Conservation (phyloP, 1,140 invertebrate genomes). For the Achroia grisella region DNA sequence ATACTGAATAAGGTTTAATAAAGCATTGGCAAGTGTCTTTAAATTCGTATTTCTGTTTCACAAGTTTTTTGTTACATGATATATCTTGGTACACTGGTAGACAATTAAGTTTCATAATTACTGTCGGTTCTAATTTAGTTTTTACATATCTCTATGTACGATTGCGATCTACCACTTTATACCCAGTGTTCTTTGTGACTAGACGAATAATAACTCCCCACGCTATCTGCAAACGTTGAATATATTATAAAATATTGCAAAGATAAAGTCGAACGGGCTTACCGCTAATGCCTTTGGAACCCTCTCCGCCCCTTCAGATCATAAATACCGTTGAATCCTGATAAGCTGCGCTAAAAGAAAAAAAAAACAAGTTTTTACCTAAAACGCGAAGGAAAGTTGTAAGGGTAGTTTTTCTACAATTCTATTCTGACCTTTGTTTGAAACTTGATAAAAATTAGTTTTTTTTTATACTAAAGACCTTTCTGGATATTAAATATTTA, state of each 20-base stretch:
- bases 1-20: constrained; percentile 4
- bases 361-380: constrained; percentile 19
- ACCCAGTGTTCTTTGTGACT: too few relatives aligned
- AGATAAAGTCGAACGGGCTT: constrained; percentile 38
- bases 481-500: too few relatives aligned
- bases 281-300: constrained; percentile 34
- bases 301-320: constrained; percentile 31
- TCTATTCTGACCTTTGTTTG: constrained; percentile 18
- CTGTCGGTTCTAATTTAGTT: too few relatives aligned
- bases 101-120: too few relatives aligned
- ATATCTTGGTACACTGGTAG: too few relatives aligned
- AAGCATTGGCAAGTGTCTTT: background rate
- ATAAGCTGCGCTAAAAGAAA: constrained; percentile 42
- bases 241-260: constrained; percentile 23
- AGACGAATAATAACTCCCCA: constrained; percentile 7
- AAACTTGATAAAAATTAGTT: constrained; percentile 25
- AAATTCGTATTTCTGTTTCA: too few relatives aligned
- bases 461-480: constrained; percentile 16
- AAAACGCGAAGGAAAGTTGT: constrained; percentile 20
- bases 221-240: constrained; percentile 14
- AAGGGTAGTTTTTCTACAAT: constrained; percentile 15
- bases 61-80: too few relatives aligned
- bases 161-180: too few relatives aligned
- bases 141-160: too few relatives aligned
- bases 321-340: constrained; percentile 44